Evolutionary conservation across 2,888 invertebrate species (phyloP).

Genomic region (Leucophora obtusa): DNA sequence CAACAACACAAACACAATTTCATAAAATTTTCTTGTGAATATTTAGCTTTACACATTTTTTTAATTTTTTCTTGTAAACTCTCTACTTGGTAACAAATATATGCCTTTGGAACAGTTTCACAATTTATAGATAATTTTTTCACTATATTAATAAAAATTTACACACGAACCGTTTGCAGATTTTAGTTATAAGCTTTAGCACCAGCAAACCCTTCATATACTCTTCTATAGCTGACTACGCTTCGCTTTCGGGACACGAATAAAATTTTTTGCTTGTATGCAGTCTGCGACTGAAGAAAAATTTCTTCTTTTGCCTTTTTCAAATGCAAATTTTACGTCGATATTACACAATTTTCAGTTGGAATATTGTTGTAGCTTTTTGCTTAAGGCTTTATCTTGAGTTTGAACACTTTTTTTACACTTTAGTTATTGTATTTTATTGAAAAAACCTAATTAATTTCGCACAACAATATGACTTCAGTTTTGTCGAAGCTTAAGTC

Average conservation of each 20-base stretch:
- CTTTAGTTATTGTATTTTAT: slow-evolving; percentile 71
- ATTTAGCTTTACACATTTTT: neutral
- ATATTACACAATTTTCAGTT: slow-evolving; percentile 64
- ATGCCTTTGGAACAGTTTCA: slow-evolving; percentile 49
- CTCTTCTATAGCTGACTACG: slow-evolving; percentile 60
- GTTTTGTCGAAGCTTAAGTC: slow-evolving; percentile 67
- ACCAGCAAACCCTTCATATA: slow-evolving; percentile 54
- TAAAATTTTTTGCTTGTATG: slow-evolving; percentile 66
- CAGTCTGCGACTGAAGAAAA: slow-evolving; percentile 72
- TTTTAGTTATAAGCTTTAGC: slow-evolving; percentile 58
- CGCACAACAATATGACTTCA: slow-evolving; percentile 69
- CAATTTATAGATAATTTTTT: slow-evolving; percentile 49
- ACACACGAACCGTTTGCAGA: slow-evolving; percentile 54
- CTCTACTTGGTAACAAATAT: neutral
- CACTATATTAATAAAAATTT: slow-evolving; percentile 37
- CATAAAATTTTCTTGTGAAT: slow-evolving; percentile 1
- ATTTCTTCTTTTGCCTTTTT: slow-evolving; percentile 66
- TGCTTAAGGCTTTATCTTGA: slow-evolving; percentile 65
- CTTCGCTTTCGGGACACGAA: slow-evolving; percentile 67
- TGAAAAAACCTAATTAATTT: slow-evolving; percentile 71
- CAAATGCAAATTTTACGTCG: slow-evolving; percentile 65
- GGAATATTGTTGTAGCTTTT: slow-evolving; percentile 58
- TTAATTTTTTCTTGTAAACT: neutral
- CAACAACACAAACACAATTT: slow-evolving; percentile 11
- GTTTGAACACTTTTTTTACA: slow-evolving; percentile 69